phyloP scores from a whole-genome alignment of 2,888 invertebrate species.

The Mythimna vitellina region DNA sequence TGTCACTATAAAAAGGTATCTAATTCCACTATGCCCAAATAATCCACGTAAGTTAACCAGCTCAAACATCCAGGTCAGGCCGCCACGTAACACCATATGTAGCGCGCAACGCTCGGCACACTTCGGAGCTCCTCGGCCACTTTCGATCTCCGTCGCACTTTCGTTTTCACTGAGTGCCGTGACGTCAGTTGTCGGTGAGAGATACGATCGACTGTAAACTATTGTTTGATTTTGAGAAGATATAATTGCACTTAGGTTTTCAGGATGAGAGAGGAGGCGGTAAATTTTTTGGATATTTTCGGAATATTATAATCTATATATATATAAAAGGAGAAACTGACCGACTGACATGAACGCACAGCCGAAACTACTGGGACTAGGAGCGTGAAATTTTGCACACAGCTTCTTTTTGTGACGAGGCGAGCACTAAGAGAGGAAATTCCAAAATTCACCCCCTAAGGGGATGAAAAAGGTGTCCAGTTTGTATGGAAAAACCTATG shows the following conservation, averaged over 20 bases:
- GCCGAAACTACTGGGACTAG: no score
- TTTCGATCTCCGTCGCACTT: constrained; percentile 75
- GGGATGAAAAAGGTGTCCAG: no score
- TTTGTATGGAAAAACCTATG: no score
- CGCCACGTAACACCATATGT: constrained; percentile 62
- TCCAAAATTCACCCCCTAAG: no score
- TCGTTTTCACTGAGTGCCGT: constrained; percentile 72
- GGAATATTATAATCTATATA: no score
- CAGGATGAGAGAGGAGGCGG: background rate
- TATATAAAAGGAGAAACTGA: no score
- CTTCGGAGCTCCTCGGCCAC: constrained; percentile 69
- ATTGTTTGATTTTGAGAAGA: constrained; percentile 9
- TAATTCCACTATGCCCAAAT: constrained; percentile 16
- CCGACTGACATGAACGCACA: no score
- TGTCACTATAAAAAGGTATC: background rate
- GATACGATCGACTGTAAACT: constrained; percentile 21
- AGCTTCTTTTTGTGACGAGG: no score
- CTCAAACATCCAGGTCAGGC: constrained; percentile 61
- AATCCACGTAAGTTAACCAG: constrained; percentile 41
- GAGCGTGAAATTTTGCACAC: no score
- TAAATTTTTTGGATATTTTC: background rate
- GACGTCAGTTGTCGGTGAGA: constrained; percentile 55
- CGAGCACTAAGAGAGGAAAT: no score
- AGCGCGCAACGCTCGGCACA: constrained; percentile 59
- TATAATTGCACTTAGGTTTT: background rate